phyloP scores from a whole-genome alignment of 2,113 vertebrate species.

The Nyctereutes procyonoides region DNA sequence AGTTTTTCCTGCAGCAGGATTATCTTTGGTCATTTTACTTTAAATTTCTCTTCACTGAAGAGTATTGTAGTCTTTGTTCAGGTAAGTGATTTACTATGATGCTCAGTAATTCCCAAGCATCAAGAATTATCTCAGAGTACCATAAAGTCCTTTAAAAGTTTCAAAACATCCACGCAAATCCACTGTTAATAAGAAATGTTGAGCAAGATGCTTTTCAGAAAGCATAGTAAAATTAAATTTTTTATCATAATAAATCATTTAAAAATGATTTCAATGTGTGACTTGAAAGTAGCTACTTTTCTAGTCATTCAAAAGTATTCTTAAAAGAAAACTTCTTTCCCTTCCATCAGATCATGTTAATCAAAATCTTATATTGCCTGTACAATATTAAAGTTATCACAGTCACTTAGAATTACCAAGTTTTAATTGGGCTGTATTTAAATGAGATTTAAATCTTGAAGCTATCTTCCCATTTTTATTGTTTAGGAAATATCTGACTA shows the following conservation, averaged over 20 bases:
- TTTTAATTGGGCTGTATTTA: conserved; percentile 64
- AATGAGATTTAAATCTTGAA: conserved; percentile 68
- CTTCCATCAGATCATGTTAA: conserved; percentile 58
- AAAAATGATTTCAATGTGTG: conserved; percentile 50
- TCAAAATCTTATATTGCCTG: conserved; percentile 51
- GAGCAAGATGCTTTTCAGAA: conserved; percentile 17
- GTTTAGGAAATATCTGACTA: conserved; percentile 46
- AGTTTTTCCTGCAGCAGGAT: conserved; percentile 15
- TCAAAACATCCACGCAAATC: conserved; percentile 36
- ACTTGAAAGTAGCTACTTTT: conserved; percentile 47
- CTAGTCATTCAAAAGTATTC: conserved; percentile 51
- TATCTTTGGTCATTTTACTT: conserved; percentile 29
- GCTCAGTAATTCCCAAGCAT: conserved; percentile 19
- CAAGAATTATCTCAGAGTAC: conserved; percentile 25
- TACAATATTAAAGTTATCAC: conserved; percentile 53
- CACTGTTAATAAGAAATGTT: conserved; percentile 48
- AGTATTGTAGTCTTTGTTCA: neutral
- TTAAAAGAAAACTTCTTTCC: conserved; percentile 50
- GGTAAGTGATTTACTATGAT: neutral
- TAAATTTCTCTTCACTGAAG: conserved; percentile 40
- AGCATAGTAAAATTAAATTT: conserved; percentile 41
- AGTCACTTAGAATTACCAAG: conserved; percentile 57
- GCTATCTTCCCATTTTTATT: conserved; percentile 37
- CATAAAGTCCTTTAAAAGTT: conserved; percentile 39
- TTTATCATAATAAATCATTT: conserved; percentile 45